Percentiles rank a stretch among this genome's conserved stretches.
phyloP scores from a whole-genome alignment of 2,888 invertebrate species.

The Lordiphosa andalusiaca region DNA sequence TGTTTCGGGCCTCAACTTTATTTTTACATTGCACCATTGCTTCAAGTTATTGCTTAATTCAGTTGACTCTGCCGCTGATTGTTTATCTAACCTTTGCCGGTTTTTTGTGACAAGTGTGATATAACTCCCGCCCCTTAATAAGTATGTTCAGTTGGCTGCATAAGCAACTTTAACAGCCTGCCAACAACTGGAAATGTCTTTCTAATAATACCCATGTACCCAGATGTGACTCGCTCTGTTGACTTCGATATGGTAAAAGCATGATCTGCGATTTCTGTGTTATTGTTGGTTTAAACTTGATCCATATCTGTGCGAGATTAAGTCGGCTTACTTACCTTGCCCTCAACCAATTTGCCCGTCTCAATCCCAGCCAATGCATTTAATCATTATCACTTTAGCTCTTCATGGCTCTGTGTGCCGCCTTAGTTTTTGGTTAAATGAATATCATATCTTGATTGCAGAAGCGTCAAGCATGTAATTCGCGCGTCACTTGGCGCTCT shows the following conservation, averaged over 20 bases:
- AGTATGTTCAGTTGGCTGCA: constrained; percentile 20
- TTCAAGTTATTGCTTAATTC: constrained; percentile 20
- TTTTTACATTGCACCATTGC: constrained; percentile 1
- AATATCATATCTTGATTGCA: constrained; percentile 50
- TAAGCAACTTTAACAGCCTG: constrained; percentile 33
- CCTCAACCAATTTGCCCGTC: neutral
- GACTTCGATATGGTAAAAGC: constrained; percentile 3
- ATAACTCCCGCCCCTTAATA: constrained; percentile 39
- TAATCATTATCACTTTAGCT: neutral
- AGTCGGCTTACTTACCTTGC: neutral
- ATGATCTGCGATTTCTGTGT: neutral
- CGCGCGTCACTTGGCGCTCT: constrained; percentile 5
- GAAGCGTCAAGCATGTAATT: constrained; percentile 55
- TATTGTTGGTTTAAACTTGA: neutral
- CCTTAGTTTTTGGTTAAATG: constrained; percentile 37
- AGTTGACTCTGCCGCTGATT: constrained; percentile 24
- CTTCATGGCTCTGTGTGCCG: constrained; percentile 5
- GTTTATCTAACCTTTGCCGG: constrained; percentile 53
- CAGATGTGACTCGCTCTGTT: constrained; percentile 33
- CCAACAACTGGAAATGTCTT: constrained; percentile 40
- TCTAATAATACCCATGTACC: constrained; percentile 46
- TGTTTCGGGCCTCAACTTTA: too few relatives aligned
- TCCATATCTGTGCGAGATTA: neutral
- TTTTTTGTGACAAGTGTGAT: constrained; percentile 30
- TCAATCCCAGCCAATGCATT: constrained; percentile 3